Evolutionary conservation across 2,888 invertebrate genomes (phyloP), one percentile per base, ranked within the genome.

Genomic region (Drosophila aldrichi): DNA sequence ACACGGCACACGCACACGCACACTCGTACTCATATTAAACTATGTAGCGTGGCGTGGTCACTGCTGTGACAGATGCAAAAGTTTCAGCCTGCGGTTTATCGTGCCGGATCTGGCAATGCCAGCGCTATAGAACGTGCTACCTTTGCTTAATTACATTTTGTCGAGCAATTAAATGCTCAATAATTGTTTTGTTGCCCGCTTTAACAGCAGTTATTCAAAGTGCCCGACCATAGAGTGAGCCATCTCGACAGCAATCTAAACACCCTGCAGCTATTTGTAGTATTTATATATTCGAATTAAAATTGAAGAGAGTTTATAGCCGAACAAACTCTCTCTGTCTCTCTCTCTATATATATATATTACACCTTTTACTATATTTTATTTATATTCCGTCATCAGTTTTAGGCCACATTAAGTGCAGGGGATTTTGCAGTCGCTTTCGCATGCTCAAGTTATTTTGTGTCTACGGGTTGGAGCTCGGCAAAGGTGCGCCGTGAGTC

Each of bases 151-250:
- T 87, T 87, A 82, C 86, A 86, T 86, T 87, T 79, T 80, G 83
- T 80, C 79, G 77, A 80, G 88, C 83, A 85, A 88, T 86, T 88
- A 86, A 85, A 86, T 77, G 83, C 88, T 83, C 86, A 88, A 88
- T 88, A 88, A 86, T 86, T 88, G 88, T 86, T 88, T 86, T 85
- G 84, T 87, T 83, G 82, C 70, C 72, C 82, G 82, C 82, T 79
- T 85, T 82, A 86, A 88, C 79, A 77, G 80, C 88, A 81, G 88
- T 83, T 86, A 88, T 83, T 88, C 86, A 81, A 86, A 85, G 76
- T 74, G 70, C 64, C 16, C 64, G 55, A 25, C 77, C 78, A 34
- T 18, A 32, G 49, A 34, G 8, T 20, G 4, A 7, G 8, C 20
- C 32, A 32, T 2, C 18, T 10, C 48, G n/a, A 12, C n/a, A 12